These are phyloP conservation scores for Chrysomela aeneicollis DNA, from an alignment of 2,888 invertebrate genomes.

Conservation along the genomic window DNA sequence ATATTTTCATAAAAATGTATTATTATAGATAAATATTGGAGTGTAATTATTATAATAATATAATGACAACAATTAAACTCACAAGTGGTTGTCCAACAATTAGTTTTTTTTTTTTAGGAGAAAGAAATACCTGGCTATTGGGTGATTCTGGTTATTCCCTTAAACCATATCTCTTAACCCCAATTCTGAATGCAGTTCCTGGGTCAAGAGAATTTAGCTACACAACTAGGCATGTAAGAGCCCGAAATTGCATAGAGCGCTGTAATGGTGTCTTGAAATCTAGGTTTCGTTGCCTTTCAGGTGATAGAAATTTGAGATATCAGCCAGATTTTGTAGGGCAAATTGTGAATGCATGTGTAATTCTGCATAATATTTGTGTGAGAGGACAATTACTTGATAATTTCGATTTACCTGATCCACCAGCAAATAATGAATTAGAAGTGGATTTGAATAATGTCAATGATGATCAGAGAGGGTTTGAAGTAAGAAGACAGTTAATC, in stretches of 20 bases:
- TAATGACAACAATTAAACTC: background rate
- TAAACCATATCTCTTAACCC: constrained; percentile 33
- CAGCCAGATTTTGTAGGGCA: background rate
- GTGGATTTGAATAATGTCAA: constrained; percentile 9
- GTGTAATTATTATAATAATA: too few species aligned
- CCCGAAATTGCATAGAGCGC: constrained; percentile 7
- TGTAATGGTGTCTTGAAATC: constrained; percentile 14
- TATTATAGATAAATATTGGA: background rate
- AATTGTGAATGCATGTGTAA: constrained; percentile 13
- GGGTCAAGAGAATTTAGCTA: constrained; percentile 2
- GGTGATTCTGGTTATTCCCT: constrained; percentile 14
- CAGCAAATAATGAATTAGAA: constrained; percentile 8
- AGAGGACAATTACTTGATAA: constrained; percentile 4
- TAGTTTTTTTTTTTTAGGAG: too few species aligned
- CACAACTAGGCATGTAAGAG: constrained; percentile 3
- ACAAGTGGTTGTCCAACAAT: background rate
- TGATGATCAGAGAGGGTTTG: constrained; percentile 10
- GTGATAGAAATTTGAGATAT: too few species aligned
- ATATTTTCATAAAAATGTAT: constrained; percentile 12
- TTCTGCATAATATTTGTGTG: constrained; percentile 13
- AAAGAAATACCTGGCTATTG: constrained; percentile 7
- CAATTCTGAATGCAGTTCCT: constrained; percentile 25
- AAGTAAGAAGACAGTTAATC: background rate
- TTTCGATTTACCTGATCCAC: background rate
- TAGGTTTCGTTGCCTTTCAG: background rate